Base-by-base conservation (phyloP, 1,140 invertebrate genomes). In the Whitmania pigra region DNA sequence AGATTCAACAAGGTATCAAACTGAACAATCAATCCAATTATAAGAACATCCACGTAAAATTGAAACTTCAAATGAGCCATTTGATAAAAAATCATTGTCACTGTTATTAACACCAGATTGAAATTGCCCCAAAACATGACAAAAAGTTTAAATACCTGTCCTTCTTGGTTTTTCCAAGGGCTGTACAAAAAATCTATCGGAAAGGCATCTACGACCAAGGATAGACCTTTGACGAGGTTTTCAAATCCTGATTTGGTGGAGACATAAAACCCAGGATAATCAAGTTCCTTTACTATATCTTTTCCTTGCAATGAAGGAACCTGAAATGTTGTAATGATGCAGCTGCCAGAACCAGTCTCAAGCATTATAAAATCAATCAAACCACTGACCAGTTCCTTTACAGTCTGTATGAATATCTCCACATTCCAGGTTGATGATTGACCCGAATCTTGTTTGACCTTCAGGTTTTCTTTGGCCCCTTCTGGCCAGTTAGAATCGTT, bases 111-210 rank as follows among this genome's bases (percentile, higher is more conserved):
- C 31, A 36, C 2, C 31, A 36, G 31, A 36, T 36, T 36, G 31
- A 36, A 36, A 36, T 6, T 3, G 6, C 31, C 31, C 31, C 6
- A 36, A 36, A 36, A 49, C 43, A 49, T 49, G 9, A 49, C 13
- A 49, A 13, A 49, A 49, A 13, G 15, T 0, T 36, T 31, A 63
- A 31, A 63, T 67, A 82, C 80, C 79, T 87, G 93, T 54, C 91
- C 91, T 78, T 97, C 93, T 18, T 89, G 85, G 80, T 97, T 93
- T 73, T 90, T 89, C 94, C 94, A 97, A 66, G 88, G 87, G 67
- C 90, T 85, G 80, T 94, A 97, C 74, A 96, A 85, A 71, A 88
- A 86, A 78, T 96, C 92, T 31, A 94, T 87, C 18, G 93, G 93
- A 79, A 96, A 94, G 31, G 78, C 11, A 49, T 53, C 40, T 0